Conservation (phyloP, 2,888 invertebrate species). For the Choristoneura rosaceana region DNA sequence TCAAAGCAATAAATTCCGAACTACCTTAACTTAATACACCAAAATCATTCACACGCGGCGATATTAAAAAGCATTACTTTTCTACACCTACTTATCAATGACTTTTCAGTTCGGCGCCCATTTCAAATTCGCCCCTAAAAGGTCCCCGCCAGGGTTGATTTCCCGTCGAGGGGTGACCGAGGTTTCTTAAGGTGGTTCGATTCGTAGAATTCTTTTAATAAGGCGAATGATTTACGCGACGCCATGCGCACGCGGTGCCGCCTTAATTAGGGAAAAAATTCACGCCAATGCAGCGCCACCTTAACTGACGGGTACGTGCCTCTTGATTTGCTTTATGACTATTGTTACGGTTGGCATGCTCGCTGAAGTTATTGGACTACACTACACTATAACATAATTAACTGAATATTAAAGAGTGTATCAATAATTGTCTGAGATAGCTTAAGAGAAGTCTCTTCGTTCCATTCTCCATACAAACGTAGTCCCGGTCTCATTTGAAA, state of each 20-base stretch:
- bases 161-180: conserved; percentile 47
- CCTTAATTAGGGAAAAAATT: conserved; percentile 79
- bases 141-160: conserved; percentile 44
- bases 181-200: conserved; percentile 77
- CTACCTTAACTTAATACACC: conserved; percentile 45
- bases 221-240: conserved; percentile 81
- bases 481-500: no score
- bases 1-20: conserved; percentile 43
- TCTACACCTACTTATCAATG: conserved; percentile 49
- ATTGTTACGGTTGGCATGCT: no score
- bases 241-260: conserved; percentile 74
- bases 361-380: no score
- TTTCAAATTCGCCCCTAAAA: conserved; percentile 44
- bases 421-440: no score
- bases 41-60: conserved; percentile 64
- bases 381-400: no score
- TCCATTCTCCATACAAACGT: no score
- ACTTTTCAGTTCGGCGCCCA: conserved; percentile 46
- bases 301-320: conserved; percentile 28
- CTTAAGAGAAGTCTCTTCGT: no score
- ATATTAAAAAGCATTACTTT: conserved; percentile 66
- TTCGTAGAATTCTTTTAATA: conserved; percentile 82
- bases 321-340: conserved; percentile 24
- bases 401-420: background rate
- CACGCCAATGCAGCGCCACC: conserved; percentile 44